Conservation (phyloP, 1,140 invertebrate species). For the Protaetia brevitarsis region DNA sequence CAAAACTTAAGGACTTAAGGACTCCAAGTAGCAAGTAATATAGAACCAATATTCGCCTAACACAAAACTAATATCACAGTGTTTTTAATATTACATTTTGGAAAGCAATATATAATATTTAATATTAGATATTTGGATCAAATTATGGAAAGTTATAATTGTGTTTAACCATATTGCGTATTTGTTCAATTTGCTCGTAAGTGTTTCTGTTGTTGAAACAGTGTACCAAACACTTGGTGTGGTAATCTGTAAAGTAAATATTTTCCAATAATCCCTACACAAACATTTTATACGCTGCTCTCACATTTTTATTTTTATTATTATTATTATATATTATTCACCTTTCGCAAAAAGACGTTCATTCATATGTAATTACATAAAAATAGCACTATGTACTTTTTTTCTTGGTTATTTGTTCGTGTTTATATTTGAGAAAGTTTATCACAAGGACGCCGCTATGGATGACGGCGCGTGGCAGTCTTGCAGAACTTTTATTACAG, state of each 20-base stretch:
- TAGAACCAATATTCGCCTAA: no score
- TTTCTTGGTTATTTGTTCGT: neutral
- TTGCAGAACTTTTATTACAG: slow-evolving; percentile 32
- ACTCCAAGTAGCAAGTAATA: no score
- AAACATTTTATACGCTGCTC: neutral
- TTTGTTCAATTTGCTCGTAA: no score
- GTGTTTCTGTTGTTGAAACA: no score
- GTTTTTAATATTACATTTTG: no score
- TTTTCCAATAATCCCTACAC: neutral
- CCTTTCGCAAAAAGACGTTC: neutral
- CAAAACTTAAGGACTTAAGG: no score
- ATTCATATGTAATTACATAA: slow-evolving; percentile 14
- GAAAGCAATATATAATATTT: no score
- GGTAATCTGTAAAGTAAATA: no score
- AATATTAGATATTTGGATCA: no score
- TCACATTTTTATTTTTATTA: neutral
- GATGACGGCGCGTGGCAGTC: slow-evolving; percentile 3
- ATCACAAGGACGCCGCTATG: slow-evolving; percentile 19
- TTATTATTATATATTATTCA: neutral
- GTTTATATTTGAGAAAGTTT: slow-evolving; percentile 2
- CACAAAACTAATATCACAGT: no score
- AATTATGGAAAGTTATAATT: no score
- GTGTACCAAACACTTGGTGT: neutral
- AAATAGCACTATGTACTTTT: slow-evolving; percentile 22
- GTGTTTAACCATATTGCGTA: no score